Percentiles rank a stretch among this genome's conserved stretches.
These are phyloP conservation scores for Whitmania pigra DNA, from an alignment of 1,140 invertebrate species.

Conservation along the genomic window DNA sequence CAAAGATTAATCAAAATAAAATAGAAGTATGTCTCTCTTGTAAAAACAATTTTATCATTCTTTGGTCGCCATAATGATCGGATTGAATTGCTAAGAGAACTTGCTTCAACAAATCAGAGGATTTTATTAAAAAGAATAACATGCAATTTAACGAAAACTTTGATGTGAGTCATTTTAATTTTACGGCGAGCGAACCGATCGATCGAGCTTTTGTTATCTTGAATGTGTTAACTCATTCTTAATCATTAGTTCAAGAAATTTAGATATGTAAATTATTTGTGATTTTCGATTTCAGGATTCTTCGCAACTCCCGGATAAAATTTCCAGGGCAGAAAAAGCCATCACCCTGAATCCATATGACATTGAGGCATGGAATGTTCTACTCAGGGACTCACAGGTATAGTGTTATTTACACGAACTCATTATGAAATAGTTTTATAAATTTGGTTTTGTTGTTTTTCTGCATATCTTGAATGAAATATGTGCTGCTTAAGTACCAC, in stretches of 20 bases:
- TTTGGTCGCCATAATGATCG: slow-evolving; percentile 18
- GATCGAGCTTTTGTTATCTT: too few species aligned
- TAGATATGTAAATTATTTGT: too few species aligned
- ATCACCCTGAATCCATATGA: slow-evolving; percentile 73
- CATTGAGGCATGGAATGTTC: slow-evolving; percentile 87
- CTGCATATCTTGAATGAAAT: background rate
- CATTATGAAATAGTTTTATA: background rate
- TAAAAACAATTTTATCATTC: slow-evolving; percentile 17
- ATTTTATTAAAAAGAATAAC: background rate
- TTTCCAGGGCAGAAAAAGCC: slow-evolving; percentile 47
- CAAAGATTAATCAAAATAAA: too few species aligned
- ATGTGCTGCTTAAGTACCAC: background rate
- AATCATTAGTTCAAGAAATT: too few species aligned
- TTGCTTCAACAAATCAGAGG: background rate
- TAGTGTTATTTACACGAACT: background rate
- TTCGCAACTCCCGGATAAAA: slow-evolving; percentile 40
- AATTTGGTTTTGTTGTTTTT: background rate
- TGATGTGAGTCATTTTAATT: background rate
- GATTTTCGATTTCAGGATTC: slow-evolving; percentile 31
- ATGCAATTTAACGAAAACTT: background rate
- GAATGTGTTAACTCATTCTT: too few species aligned
- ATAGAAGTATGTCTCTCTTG: background rate
- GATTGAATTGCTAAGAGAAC: slow-evolving; percentile 1
- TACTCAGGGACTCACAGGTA: slow-evolving; percentile 70
- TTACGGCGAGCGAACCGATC: background rate